Evolutionary conservation across 2,113 vertebrate genomes (phyloP).

Genomic region (Poeciliopsis turrubarensis): DNA sequence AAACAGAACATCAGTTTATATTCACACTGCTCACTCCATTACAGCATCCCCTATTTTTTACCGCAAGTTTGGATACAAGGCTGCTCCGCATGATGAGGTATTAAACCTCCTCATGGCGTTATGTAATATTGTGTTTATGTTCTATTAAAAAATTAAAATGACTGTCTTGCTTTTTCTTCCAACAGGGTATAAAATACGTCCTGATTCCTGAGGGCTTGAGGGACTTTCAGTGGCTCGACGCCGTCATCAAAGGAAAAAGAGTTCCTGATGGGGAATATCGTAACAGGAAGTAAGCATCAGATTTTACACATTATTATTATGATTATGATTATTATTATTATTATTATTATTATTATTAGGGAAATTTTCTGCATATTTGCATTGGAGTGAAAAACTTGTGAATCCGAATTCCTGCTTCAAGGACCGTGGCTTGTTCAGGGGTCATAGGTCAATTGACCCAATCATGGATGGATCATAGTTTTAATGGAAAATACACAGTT

Average conservation of each 20-base stretch:
- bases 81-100: slow-evolving; percentile 81
- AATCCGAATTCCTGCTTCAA: too few relatives aligned
- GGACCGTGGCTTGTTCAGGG: too few relatives aligned
- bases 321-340: too few relatives aligned
- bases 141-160: not conserved
- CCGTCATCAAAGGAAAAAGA: slow-evolving; percentile 57
- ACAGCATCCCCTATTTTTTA: slow-evolving; percentile 27
- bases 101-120: too few relatives aligned
- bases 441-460: too few relatives aligned
- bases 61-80: slow-evolving; percentile 74
- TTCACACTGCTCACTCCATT: slow-evolving; percentile 87
- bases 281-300: slow-evolving; percentile 35
- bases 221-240: slow-evolving; percentile 73
- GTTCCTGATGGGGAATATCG: slow-evolving; percentile 3
- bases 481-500: too few relatives aligned
- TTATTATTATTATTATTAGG: too few relatives aligned
- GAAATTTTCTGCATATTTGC: too few relatives aligned
- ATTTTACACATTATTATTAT: too few relatives aligned
- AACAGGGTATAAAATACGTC: slow-evolving; percentile 77
- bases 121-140: not conserved
- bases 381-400: too few relatives aligned
- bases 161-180: not conserved
- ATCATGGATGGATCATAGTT: too few relatives aligned
- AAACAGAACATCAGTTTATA: slow-evolving; percentile 88
- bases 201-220: slow-evolving; percentile 76